Base-by-base conservation (phyloP, 2,888 invertebrate genomes). In the Hecatera dysodea region DNA sequence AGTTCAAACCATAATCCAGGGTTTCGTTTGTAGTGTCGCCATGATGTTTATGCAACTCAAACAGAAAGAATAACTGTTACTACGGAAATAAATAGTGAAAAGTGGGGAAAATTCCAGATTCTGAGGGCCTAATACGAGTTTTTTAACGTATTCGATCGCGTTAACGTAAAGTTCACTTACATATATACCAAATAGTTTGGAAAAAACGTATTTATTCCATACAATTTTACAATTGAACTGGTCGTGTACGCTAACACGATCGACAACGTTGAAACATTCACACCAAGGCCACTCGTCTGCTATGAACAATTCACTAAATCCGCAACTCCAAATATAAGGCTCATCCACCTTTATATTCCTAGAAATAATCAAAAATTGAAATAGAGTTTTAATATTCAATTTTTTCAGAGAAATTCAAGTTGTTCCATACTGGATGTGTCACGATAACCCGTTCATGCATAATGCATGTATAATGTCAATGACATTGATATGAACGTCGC, bases 381-480 rank as follows among this genome's bases (percentile, higher is more conserved):
- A 61, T 27, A 24, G 4, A 63, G 46, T 70, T 77, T 50, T 6
- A 60, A 50, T 50, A 63, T 60, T 50, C 0, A 33, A 12, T 48
- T 65, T 70, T 71, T 80, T 67, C 53, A 65, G 57, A 61, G 56
- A 63, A 12, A 59, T 80, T 63, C 53, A 61, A 61, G 6, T 53
- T 15, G 29, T n/a, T 55, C 27, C 42, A 59, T 27, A 55, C 33
- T 24, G 50, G 62, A 63, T 52, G 67, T 64, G 67, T 63, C 67
- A 68, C 61, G 78, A 85, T 83, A 85, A 73, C 74, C 71, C 33
- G 64, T 39, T 69, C 61, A 72, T 85, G 59, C 69, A 83, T 83
- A 67, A 85, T 78, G 74, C 57, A 83, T 69, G 57, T 17, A 17
- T 42, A 76, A 85, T 75, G 75, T 83, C 86, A 83, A 83, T 72